These are phyloP conservation scores for Drosophila gunungcola DNA, from an alignment of 1,140 invertebrate species.

Conservation along the genomic window DNA sequence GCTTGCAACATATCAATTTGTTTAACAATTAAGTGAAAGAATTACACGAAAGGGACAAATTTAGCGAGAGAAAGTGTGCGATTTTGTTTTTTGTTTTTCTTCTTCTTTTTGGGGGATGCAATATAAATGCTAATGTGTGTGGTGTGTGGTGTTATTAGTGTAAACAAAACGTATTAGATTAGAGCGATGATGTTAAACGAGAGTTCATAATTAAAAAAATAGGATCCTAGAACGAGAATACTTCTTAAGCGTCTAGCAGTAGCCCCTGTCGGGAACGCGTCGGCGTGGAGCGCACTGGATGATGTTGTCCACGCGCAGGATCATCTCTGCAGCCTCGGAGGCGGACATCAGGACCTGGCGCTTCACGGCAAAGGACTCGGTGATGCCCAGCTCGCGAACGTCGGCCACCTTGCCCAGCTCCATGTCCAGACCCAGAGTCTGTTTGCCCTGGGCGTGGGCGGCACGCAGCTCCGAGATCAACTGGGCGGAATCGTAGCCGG, in stretches of 20 bases:
- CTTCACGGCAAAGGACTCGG: constrained; percentile 98
- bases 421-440: constrained; percentile 96
- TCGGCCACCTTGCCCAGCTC: constrained; percentile 92
- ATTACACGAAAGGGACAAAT: constrained; percentile 37
- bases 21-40: constrained; percentile 30
- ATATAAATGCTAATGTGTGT: constrained; percentile 37
- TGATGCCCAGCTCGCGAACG: constrained; percentile 96
- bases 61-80: constrained; percentile 46
- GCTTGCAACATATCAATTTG: constrained; percentile 21
- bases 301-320: constrained; percentile 98
- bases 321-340: constrained; percentile 99
- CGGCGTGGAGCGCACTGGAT: constrained; percentile 97
- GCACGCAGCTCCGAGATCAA: constrained; percentile 96
- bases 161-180: constrained; percentile 68
- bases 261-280: constrained; percentile 93
- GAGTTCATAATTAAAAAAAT: constrained; percentile 60
- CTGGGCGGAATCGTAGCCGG: constrained; percentile 98
- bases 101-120: not conserved
- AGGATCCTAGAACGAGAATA: constrained; percentile 72
- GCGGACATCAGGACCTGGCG: constrained; percentile 97
- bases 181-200: constrained; percentile 78
- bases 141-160: constrained; percentile 41
- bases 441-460: constrained; percentile 91
- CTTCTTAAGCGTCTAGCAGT: constrained; percentile 88
- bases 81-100: constrained; percentile 9